phyloP scores from a whole-genome alignment of 2,797 vertebrate genomes.

The Crossoptilon crossoptilon region DNA sequence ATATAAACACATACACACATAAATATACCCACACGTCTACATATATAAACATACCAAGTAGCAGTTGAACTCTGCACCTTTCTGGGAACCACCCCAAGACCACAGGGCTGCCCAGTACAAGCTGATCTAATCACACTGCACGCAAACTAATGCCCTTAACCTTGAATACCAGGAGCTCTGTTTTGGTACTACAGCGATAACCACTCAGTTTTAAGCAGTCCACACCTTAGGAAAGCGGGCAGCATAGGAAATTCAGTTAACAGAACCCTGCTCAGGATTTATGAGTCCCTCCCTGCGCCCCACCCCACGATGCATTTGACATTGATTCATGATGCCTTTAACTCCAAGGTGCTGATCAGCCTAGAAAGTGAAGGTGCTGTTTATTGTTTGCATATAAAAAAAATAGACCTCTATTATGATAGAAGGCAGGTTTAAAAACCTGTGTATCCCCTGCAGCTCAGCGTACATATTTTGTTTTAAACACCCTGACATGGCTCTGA shows the following conservation, averaged over 20 bases:
- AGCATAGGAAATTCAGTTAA: background rate
- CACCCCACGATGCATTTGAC: fast-evolving
- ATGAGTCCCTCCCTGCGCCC: background rate
- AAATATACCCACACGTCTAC: background rate
- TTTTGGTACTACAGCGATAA: fast-evolving
- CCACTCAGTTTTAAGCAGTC: background rate
- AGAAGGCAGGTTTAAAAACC: background rate
- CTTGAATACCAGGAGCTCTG: background rate
- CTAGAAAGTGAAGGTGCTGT: background rate
- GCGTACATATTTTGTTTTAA: background rate
- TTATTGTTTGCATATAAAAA: background rate
- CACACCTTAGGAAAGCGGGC: background rate
- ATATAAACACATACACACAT: background rate
- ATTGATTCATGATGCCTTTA: background rate
- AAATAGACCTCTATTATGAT: background rate
- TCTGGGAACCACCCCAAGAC: background rate
- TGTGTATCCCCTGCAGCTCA: background rate
- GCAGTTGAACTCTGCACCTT: background rate
- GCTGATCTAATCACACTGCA: background rate
- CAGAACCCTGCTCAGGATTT: background rate
- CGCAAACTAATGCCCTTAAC: background rate
- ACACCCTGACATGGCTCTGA: background rate
- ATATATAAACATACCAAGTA: background rate
- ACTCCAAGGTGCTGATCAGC: background rate
- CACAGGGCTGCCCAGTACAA: background rate